phyloP scores from a whole-genome alignment of 2,888 invertebrate species.

The Seladonia tumulorum region DNA sequence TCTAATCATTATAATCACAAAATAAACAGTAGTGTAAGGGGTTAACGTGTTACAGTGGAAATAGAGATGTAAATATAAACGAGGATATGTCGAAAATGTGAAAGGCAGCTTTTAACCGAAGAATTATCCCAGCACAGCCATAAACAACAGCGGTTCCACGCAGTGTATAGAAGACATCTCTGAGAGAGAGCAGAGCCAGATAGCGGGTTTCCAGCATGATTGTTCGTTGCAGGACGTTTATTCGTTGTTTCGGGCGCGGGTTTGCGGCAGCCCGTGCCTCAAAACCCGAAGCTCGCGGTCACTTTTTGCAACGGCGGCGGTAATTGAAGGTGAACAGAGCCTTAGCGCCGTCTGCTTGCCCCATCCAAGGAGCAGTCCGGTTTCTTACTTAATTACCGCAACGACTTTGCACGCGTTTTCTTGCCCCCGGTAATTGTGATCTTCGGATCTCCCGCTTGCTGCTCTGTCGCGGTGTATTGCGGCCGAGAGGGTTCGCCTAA shows the following conservation, averaged over 20 bases:
- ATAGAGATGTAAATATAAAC: no score
- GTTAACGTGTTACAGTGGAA: no score
- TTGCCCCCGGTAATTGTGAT: conserved; percentile 32
- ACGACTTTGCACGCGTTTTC: conserved; percentile 30
- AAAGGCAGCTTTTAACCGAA: no score
- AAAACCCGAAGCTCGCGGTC: conserved; percentile 21
- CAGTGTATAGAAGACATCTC: neutral
- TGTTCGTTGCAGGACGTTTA: conserved; percentile 2
- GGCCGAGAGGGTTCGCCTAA: neutral
- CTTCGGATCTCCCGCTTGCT: conserved; percentile 7
- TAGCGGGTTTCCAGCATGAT: conserved; percentile 11
- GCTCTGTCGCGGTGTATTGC: conserved; percentile 17
- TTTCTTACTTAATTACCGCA: conserved; percentile 56
- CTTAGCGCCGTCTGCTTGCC: neutral
- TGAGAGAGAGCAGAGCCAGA: neutral
- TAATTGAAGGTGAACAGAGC: conserved; percentile 36
- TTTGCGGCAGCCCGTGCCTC: neutral
- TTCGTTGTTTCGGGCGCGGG: neutral
- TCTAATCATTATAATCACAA: no score
- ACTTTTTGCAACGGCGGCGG: conserved; percentile 34
- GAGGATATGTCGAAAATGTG: neutral
- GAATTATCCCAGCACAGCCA: neutral
- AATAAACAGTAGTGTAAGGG: no score
- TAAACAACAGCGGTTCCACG: neutral
- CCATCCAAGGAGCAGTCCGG: conserved; percentile 21